Conservation (phyloP, 53 echinoderm and acorn worm species). For the Temnopleurus reevesii region DNA sequence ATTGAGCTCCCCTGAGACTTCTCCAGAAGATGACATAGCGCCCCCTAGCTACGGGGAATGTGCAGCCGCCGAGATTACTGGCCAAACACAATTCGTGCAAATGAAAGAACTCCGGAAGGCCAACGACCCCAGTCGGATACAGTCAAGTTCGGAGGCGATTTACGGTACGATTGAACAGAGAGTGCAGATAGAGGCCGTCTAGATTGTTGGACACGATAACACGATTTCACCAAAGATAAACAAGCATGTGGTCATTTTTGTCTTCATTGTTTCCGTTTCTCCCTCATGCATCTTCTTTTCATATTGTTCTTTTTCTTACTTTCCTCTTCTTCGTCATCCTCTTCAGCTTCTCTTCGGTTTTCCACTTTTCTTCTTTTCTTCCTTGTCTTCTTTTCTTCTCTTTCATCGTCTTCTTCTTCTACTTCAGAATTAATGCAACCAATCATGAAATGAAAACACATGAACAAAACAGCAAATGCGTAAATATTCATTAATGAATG, state of each 20-base stretch:
- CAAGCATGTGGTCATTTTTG: not conserved
- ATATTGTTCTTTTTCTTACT: not conserved
- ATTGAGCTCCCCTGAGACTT: conserved; percentile 1
- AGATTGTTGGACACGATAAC: not conserved
- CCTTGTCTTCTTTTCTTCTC: not conserved
- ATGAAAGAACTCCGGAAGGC: not conserved
- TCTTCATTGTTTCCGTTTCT: not conserved
- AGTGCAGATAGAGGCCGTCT: conserved; percentile 7
- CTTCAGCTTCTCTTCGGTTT: not conserved
- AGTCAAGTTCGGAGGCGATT: not conserved
- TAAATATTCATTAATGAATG: too few relatives aligned
- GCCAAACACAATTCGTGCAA: not conserved
- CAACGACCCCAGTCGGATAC: not conserved
- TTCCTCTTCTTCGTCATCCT: not conserved
- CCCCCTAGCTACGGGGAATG: conserved; percentile 34
- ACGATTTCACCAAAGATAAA: not conserved
- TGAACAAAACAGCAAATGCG: too few relatives aligned
- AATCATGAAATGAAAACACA: too few relatives aligned
- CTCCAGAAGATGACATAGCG: not conserved
- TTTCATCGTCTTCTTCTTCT: too few relatives aligned
- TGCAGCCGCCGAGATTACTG: not conserved
- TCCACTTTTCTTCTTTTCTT: not conserved
- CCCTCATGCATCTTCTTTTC: not conserved
- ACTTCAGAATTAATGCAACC: too few relatives aligned
- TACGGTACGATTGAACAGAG: not conserved